Percentiles rank a stretch among this genome's conserved stretches.
phyloP scores from a whole-genome alignment of 2,888 invertebrate species.

The Sympetrum striolatum region DNA sequence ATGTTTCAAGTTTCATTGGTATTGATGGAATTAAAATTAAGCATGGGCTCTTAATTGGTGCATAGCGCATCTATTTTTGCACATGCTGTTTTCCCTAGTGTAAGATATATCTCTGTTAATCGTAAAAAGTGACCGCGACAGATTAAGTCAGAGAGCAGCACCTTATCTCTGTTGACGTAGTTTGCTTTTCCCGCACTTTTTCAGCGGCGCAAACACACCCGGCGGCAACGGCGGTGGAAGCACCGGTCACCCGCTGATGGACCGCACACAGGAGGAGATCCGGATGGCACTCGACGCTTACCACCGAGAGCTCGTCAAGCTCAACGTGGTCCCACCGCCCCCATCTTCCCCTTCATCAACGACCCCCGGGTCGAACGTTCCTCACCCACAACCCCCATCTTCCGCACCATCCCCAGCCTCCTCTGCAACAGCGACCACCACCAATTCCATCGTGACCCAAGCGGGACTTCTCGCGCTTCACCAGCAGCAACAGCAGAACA shows the following conservation, averaged over 20 bases:
- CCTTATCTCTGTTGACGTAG: slow-evolving; percentile 58
- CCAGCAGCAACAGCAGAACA: slow-evolving; percentile 64
- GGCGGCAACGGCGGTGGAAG: slow-evolving; percentile 57
- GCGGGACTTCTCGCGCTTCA: slow-evolving; percentile 76
- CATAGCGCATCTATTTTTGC: no score
- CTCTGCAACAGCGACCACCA: slow-evolving; percentile 54
- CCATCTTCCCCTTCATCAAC: slow-evolving; percentile 13
- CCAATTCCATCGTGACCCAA: slow-evolving; percentile 48
- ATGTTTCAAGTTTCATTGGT: no score
- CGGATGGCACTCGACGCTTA: slow-evolving; percentile 89
- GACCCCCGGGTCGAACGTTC: slow-evolving; percentile 57
- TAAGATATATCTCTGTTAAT: background rate
- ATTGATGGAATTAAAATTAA: no score
- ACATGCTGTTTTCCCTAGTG: no score
- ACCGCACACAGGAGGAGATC: slow-evolving; percentile 79
- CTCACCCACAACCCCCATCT: slow-evolving; percentile 63
- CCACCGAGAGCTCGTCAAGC: slow-evolving; percentile 89
- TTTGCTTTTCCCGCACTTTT: slow-evolving; percentile 82
- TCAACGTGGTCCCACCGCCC: slow-evolving; percentile 68
- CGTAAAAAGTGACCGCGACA: background rate
- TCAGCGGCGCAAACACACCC: slow-evolving; percentile 67
- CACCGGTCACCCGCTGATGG: slow-evolving; percentile 57
- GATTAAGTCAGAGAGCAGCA: slow-evolving; percentile 58
- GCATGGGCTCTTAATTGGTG: no score
- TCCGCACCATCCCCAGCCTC: slow-evolving; percentile 43